Conservation (phyloP, 2,888 invertebrate genomes). For the Archips crataeganus region DNA sequence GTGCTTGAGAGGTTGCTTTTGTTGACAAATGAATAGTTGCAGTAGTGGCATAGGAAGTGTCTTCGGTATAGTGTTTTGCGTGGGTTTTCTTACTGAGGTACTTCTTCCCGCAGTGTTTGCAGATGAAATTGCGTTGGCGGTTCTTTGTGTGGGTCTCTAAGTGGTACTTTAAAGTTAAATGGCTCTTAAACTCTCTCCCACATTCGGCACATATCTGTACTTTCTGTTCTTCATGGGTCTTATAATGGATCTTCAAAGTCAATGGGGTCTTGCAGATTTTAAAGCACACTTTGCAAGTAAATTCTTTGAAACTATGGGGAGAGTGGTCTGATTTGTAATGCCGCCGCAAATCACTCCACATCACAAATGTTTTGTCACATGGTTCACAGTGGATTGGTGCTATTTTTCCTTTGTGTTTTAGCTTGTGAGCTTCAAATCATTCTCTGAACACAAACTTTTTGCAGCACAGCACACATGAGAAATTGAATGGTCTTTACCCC, state of each 20-base stretch:
- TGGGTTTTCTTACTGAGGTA: constrained; percentile 72
- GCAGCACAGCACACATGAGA: constrained; percentile 69
- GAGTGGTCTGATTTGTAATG: constrained; percentile 71
- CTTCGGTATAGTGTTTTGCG: constrained; percentile 62
- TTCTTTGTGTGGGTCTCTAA: constrained; percentile 74
- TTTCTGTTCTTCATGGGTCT: constrained; percentile 62
- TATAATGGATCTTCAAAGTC: constrained; percentile 67
- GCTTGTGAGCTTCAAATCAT: constrained; percentile 70
- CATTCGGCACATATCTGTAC: constrained; percentile 73
- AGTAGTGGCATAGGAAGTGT: constrained; percentile 73
- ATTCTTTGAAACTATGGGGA: constrained; percentile 57
- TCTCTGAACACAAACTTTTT: constrained; percentile 66
- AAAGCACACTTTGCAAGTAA: constrained; percentile 70
- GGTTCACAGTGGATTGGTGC: constrained; percentile 61
- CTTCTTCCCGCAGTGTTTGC: constrained; percentile 78
- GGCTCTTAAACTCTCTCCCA: constrained; percentile 66
- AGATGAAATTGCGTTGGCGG: constrained; percentile 68
- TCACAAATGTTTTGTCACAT: constrained; percentile 74
- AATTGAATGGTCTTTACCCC: constrained; percentile 57
- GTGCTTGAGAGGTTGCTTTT: constrained; percentile 76
- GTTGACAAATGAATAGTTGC: constrained; percentile 72
- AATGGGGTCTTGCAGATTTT: constrained; percentile 69
- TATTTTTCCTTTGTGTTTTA: constrained; percentile 68
- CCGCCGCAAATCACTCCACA: constrained; percentile 68
- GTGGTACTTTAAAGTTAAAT: constrained; percentile 68